Conservation (phyloP, 2,797 vertebrate genomes). For the Tangara arthus region DNA sequence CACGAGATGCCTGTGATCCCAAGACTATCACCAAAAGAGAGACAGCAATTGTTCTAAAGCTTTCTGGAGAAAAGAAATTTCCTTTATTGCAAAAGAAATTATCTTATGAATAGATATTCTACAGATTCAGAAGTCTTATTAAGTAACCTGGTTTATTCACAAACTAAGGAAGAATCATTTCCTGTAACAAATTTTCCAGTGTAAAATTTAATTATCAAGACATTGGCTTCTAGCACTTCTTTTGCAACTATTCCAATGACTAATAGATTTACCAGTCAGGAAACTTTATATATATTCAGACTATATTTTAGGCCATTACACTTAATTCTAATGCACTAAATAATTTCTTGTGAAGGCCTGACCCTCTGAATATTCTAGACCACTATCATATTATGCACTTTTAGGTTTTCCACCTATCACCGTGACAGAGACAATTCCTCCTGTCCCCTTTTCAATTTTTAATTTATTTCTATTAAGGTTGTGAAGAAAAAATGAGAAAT, state of each 20-base stretch:
- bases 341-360: constrained; percentile 4
- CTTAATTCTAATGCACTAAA: background rate
- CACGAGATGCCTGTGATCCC: background rate
- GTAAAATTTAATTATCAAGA: background rate
- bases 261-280: background rate
- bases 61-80: background rate
- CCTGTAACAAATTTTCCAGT: background rate
- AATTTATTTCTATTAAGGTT: constrained; percentile 17
- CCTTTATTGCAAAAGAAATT: background rate
- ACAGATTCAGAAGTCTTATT: background rate
- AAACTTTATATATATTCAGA: background rate
- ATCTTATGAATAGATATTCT: background rate
- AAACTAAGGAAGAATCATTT: background rate
- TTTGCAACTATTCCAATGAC: background rate
- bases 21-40: background rate
- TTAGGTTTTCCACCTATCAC: background rate
- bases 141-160: background rate
- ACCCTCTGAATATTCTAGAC: constrained; percentile 13
- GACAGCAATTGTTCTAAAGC: background rate
- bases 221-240: background rate
- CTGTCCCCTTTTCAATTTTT: constrained; percentile 5
- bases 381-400: background rate
- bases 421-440: background rate
- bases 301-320: background rate
- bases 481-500: background rate